A percentile compares a stretch with the other conserved stretches of the same genome.
These are phyloP conservation scores for Pogonomyrmex californicus DNA, from an alignment of 1,140 invertebrate genomes.

Conservation along the genomic window DNA sequence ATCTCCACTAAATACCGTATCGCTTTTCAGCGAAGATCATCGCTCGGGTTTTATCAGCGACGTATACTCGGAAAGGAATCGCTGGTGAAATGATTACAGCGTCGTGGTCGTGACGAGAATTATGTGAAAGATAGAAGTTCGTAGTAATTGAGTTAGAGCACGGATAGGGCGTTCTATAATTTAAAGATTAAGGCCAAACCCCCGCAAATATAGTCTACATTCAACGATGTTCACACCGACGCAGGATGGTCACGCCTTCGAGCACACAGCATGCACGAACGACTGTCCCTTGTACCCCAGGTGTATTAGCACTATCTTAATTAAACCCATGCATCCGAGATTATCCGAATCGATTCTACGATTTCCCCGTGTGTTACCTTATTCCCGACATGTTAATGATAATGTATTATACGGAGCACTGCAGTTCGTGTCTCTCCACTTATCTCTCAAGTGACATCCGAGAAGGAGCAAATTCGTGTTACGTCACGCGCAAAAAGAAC, in stretches of 20 bases:
- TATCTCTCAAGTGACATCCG: neutral
- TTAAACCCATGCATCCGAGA: slow-evolving; percentile 58
- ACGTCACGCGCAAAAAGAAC: neutral
- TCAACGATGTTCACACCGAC: slow-evolving; percentile 18
- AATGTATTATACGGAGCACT: slow-evolving; percentile 38
- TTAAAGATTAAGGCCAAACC: slow-evolving; percentile 49
- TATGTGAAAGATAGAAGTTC: neutral
- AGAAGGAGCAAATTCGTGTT: neutral
- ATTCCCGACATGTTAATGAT: slow-evolving; percentile 37
- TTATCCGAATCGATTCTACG: slow-evolving; percentile 36
- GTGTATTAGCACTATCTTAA: slow-evolving; percentile 66
- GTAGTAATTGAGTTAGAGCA: slow-evolving; percentile 45
- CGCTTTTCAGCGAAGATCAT: slow-evolving; percentile 9
- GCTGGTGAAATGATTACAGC: neutral
- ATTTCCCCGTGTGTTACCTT: neutral
- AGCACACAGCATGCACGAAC: neutral
- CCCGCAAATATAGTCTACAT: neutral
- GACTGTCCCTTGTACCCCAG: slow-evolving; percentile 41
- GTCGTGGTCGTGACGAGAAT: neutral
- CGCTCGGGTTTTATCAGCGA: neutral
- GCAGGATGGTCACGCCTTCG: slow-evolving; percentile 7
- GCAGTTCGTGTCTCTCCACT: neutral
- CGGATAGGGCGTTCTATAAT: slow-evolving; percentile 39
- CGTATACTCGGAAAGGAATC: slow-evolving; percentile 14
- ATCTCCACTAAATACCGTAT: neutral